These are phyloP conservation scores for Fragum fragum DNA, from an alignment of 2,888 invertebrate species.

Conservation along the genomic window DNA sequence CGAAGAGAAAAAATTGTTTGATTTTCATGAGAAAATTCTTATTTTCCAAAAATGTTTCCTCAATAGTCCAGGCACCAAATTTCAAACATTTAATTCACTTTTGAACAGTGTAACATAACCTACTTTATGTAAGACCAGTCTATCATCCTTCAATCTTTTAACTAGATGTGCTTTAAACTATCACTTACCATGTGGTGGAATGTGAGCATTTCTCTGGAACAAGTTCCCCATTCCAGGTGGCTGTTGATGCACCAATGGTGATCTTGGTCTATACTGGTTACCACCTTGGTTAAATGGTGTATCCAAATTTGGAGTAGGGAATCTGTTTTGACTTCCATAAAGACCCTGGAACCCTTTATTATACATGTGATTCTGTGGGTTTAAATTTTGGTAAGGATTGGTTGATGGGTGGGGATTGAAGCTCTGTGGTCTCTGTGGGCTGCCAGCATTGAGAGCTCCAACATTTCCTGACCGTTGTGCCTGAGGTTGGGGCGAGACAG, in stretches of 20 bases:
- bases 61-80: too few species aligned
- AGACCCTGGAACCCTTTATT: slow-evolving; percentile 54
- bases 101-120: too few species aligned
- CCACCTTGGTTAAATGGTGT: slow-evolving; percentile 31
- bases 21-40: too few species aligned
- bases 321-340: slow-evolving; percentile 52
- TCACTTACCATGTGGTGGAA: slow-evolving; percentile 26
- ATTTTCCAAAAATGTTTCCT: too few species aligned
- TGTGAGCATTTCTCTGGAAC: slow-evolving; percentile 52
- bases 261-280: slow-evolving; percentile 58
- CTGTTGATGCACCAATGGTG: slow-evolving; percentile 42
- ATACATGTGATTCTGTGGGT: slow-evolving; percentile 35
- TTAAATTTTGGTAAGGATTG: slow-evolving; percentile 58
- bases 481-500: background rate
- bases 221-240: slow-evolving; percentile 36
- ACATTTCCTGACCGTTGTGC: slow-evolving; percentile 7
- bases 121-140: too few species aligned
- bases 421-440: slow-evolving; percentile 46
- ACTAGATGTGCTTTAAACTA: too few species aligned
- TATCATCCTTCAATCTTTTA: too few species aligned
- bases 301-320: slow-evolving; percentile 48
- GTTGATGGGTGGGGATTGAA: slow-evolving; percentile 58
- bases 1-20: too few species aligned
- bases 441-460: slow-evolving; percentile 14
- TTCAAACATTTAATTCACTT: too few species aligned